phyloP scores from a whole-genome alignment of 2,797 vertebrate genomes.

The Myotis vivesi region DNA sequence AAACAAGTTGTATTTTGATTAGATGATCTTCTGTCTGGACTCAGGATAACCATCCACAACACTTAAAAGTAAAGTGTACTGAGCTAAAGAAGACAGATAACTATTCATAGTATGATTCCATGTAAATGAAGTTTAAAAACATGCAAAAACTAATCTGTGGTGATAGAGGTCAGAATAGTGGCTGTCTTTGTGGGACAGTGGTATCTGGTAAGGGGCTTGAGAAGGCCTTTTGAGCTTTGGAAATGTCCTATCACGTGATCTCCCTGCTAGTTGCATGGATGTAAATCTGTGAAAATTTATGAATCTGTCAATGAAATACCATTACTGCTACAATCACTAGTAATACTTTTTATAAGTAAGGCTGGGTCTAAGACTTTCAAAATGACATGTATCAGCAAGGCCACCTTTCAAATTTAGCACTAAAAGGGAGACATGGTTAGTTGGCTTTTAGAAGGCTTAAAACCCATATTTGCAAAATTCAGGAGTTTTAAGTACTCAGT shows the following conservation, averaged over 20 bases:
- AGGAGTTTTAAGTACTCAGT: background rate
- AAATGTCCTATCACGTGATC: background rate
- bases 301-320: background rate
- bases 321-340: background rate
- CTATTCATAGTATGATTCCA: background rate
- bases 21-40: background rate
- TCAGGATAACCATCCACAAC: background rate
- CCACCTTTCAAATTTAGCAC: background rate
- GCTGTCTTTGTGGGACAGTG: background rate
- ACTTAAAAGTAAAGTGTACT: background rate
- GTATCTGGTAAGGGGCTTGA: background rate
- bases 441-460: background rate
- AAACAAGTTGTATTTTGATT: background rate
- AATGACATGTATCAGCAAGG: background rate
- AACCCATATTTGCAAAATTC: background rate
- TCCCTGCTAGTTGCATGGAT: background rate
- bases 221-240: background rate
- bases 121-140: background rate
- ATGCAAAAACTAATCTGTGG: background rate
- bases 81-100: background rate
- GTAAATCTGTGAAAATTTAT: background rate
- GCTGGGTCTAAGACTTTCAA: background rate
- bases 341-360: background rate
- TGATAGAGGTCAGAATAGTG: background rate
- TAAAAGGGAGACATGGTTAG: too few relatives aligned